Evolutionary conservation across 2,113 vertebrate species (phyloP), one percentile per base, ranked within the genome.

Genomic region (Toxostoma redivivum): DNA sequence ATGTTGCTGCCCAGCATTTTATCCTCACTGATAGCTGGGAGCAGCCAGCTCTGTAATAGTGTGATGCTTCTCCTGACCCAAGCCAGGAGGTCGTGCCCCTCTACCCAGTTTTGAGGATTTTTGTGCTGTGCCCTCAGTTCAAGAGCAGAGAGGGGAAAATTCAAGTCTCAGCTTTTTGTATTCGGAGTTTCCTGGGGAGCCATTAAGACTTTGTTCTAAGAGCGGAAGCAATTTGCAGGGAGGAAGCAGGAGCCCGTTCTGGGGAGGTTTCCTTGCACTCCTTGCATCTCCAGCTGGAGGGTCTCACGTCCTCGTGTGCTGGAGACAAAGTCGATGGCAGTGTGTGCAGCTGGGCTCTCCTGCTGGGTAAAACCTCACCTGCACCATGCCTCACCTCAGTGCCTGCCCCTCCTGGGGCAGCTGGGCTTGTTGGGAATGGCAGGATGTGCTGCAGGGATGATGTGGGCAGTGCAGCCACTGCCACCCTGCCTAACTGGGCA

Each of bases 151-250:
- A 56, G 42, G 47, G 45, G 57, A 23, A 47, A 92, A 15, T 94
- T 28, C 20, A 76, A 88, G 61, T 23, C 86, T 84, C 82, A 69
- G 86, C 71, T 85, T 78, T 93, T 80, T 89, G 80, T 95, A 30
- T 79, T 88, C 64, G 25, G 81, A 48, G 69, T 86, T 97, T 92
- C 84, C 94, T 96, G 95, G 89, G 86, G 76, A 66, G 91, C 72
- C 90, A 44, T n/a, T 12, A 78, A 28, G 83, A 95, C 81, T 95
- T 84, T 90, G 91, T 92, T 90, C 79, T 25, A 20, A 0, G 20
- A 81, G 80, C 48, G 69, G 93, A 96, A 93, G 85, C 74, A 31
- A 42, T 90, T 87, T 53, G 38, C n/a, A 13, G 65, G 54, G 81
- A 91, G 92, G 80, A 93, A 94, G 0, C 86, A n/a, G 83, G 65